Percentiles rank a stretch among this genome's conserved stretches.
Conservation (phyloP, 2,797 vertebrate species). For the Masticophis lateralis region DNA sequence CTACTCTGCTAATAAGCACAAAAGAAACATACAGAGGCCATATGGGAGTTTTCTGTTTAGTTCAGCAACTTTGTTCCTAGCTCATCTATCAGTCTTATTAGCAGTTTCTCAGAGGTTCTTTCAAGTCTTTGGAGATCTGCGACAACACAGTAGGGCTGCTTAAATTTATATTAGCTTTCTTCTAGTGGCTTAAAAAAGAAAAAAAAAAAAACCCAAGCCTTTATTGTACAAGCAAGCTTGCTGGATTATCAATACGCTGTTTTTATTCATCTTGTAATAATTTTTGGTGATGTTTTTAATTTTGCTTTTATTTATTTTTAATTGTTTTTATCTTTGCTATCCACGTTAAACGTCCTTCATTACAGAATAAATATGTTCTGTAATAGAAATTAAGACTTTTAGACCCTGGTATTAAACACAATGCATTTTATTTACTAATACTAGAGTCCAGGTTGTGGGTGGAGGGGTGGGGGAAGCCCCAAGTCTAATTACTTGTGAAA, state of each 20-base stretch:
- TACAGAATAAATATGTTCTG: background rate
- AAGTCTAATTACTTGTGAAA: slow-evolving; percentile 1
- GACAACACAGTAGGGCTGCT: background rate
- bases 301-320: background rate
- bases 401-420: background rate
- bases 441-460: no score
- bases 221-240: background rate
- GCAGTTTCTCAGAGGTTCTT: background rate
- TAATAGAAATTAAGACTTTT: background rate
- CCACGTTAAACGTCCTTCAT: background rate
- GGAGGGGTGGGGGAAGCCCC: background rate
- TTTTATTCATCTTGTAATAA: background rate
- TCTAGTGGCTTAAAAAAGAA: background rate
- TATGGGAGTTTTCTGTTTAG: background rate
- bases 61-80: background rate
- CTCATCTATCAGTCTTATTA: background rate
- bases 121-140: background rate
- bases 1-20: background rate
- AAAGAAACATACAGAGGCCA: background rate
- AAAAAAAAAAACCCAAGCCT: background rate
- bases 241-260: background rate
- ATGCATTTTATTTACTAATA: background rate
- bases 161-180: background rate
- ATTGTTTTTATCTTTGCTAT: background rate
- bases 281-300: background rate